Evolutionary conservation across 2,113 vertebrate genomes (phyloP).

Genomic region (Paramisgurnus dabryanus): DNA sequence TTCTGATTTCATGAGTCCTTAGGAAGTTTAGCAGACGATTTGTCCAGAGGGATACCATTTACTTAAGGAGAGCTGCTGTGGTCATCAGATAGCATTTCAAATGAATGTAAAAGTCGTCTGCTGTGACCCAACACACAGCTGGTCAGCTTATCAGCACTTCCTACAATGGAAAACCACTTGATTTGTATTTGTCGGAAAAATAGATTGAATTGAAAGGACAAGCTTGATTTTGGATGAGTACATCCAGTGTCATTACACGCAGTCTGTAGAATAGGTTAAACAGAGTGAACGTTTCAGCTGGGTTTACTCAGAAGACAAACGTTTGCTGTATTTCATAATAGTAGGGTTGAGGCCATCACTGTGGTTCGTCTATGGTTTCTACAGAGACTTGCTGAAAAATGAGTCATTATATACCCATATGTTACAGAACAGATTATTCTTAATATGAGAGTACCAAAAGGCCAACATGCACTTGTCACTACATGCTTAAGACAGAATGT

Average conservation of each 20-base stretch:
- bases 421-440: background rate
- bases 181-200: background rate
- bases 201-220: background rate
- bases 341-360: conserved; percentile 3
- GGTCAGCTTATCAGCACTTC: conserved; percentile 14
- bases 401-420: conserved; percentile 20
- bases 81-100: background rate
- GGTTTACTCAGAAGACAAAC: conserved; percentile 8
- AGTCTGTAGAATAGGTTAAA: conserved; percentile 5
- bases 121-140: background rate
- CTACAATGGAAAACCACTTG: background rate
- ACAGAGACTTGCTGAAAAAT: conserved; percentile 27
- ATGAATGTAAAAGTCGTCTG: background rate
- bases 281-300: background rate
- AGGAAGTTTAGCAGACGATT: background rate
- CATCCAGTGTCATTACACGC: background rate
- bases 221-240: background rate
- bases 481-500: background rate
- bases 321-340: background rate
- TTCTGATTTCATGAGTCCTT: too few species aligned
- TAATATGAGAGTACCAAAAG: background rate
- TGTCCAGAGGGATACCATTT: too few species aligned
- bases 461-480: background rate
- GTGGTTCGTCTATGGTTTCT: conserved; percentile 22
- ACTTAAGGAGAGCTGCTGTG: too few species aligned